phyloP scores from a whole-genome alignment of 1,140 invertebrate species.

The Condylostylus longicornis region DNA sequence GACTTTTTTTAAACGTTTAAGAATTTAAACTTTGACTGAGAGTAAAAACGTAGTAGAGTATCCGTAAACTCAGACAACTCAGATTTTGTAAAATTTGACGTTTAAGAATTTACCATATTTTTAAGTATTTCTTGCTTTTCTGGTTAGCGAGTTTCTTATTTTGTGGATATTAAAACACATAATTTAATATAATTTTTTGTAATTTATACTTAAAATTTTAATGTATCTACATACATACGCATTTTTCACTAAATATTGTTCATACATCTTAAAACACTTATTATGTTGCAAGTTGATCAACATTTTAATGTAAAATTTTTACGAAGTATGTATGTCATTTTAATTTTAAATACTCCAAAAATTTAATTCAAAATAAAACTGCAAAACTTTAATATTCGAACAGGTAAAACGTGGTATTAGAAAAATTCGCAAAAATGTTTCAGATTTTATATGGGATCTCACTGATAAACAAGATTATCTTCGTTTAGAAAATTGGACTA shows the following conservation, averaged over 20 bases:
- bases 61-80: too few species aligned
- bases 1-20: too few species aligned
- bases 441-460: constrained; percentile 63
- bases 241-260: background rate
- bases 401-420: constrained; percentile 68
- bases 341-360: background rate
- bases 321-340: background rate
- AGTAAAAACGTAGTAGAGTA: too few species aligned
- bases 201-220: background rate
- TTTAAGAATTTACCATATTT: too few species aligned
- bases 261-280: background rate
- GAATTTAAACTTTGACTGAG: too few species aligned
- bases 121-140: background rate
- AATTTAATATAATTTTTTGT: too few species aligned
- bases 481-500: constrained; percentile 57
- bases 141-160: too few species aligned
- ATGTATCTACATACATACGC: background rate
- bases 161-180: too few species aligned
- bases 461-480: constrained; percentile 49
- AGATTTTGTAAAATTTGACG: too few species aligned
- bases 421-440: constrained; percentile 53
- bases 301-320: background rate
- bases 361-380: background rate
- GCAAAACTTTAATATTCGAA: constrained; percentile 9
- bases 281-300: background rate